Conservation (phyloP, 2,113 vertebrate genomes). For the Paratilapia polleni region DNA sequence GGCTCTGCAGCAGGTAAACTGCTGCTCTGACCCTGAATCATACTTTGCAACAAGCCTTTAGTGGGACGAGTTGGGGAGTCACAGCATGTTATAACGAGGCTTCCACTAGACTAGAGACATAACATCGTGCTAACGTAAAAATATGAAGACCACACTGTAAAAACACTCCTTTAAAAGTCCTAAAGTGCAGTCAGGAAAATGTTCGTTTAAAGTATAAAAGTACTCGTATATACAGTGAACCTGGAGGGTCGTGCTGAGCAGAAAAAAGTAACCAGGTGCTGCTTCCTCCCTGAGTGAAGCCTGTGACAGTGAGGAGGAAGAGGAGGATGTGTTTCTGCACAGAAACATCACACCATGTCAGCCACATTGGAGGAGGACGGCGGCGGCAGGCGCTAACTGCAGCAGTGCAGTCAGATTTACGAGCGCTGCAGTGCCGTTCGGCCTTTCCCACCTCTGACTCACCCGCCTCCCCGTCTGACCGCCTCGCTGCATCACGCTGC, state of each 20-base stretch:
- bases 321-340: slow-evolving; percentile 1
- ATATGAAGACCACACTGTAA: too few relatives aligned
- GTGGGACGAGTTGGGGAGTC: too few relatives aligned
- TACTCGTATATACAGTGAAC: not conserved
- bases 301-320: not conserved
- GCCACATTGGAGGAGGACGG: slow-evolving; percentile 19
- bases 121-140: not conserved
- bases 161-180: too few relatives aligned
- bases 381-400: slow-evolving; percentile 23
- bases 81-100: not conserved
- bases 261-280: not conserved
- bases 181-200: not conserved
- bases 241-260: not conserved
- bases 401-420: slow-evolving; percentile 72
- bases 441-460: slow-evolving; percentile 44
- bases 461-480: slow-evolving; percentile 27
- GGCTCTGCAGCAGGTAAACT: too few relatives aligned
- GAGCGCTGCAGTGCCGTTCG: slow-evolving; percentile 65
- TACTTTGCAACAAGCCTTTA: too few relatives aligned
- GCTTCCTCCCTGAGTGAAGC: not conserved
- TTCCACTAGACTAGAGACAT: not conserved
- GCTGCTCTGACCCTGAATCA: too few relatives aligned
- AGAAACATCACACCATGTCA: slow-evolving; percentile 16
- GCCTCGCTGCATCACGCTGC: not conserved
- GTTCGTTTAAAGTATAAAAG: not conserved